A percentile compares a stretch with the other conserved stretches of the same genome.
Conservation (phyloP, 1,140 invertebrate genomes). For the Lordiphosa collinella region DNA sequence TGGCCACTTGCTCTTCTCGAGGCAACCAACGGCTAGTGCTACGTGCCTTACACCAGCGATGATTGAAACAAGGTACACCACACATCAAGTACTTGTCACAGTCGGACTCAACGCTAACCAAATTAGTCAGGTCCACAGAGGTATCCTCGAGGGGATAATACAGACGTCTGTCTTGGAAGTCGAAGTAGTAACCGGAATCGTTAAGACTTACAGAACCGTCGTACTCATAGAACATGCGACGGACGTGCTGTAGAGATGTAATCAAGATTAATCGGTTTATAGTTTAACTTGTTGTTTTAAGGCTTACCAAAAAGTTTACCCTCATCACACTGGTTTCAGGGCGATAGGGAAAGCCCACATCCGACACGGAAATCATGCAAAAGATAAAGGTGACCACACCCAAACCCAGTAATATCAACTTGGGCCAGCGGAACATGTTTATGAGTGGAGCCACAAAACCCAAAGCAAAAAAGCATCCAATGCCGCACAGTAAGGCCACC, state of each 20-base stretch:
- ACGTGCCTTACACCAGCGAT: slow-evolving; percentile 72
- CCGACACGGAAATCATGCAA: slow-evolving; percentile 84
- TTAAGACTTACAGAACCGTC: slow-evolving; percentile 81
- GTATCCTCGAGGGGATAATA: slow-evolving; percentile 82
- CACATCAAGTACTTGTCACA: slow-evolving; percentile 86
- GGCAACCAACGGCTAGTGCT: slow-evolving; percentile 45
- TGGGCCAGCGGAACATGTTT: slow-evolving; percentile 64
- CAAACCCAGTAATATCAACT: slow-evolving; percentile 38
- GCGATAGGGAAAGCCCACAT: slow-evolving; percentile 88
- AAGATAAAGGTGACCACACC: slow-evolving; percentile 81
- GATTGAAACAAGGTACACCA: slow-evolving; percentile 87
- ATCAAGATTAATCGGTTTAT: slow-evolving; percentile 9
- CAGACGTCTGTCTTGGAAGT: slow-evolving; percentile 86
- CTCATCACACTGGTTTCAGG: slow-evolving; percentile 84
- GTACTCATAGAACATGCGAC: slow-evolving; percentile 82
- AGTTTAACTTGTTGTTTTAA: no score
- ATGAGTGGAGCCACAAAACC: slow-evolving; percentile 67
- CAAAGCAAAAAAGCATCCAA: slow-evolving; percentile 67
- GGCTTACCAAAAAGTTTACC: slow-evolving; percentile 84
- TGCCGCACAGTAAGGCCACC: slow-evolving; percentile 79
- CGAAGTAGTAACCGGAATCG: slow-evolving; percentile 86
- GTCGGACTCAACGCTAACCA: slow-evolving; percentile 81
- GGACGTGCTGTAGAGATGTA: slow-evolving; percentile 81
- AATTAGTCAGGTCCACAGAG: slow-evolving; percentile 79
- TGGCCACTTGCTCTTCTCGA: slow-evolving; percentile 31